A percentile compares a stretch with the other conserved stretches of the same genome.
These are phyloP conservation scores for Acipenser ruthenus DNA, from an alignment of 2,797 vertebrate species.

Conservation along the genomic window DNA sequence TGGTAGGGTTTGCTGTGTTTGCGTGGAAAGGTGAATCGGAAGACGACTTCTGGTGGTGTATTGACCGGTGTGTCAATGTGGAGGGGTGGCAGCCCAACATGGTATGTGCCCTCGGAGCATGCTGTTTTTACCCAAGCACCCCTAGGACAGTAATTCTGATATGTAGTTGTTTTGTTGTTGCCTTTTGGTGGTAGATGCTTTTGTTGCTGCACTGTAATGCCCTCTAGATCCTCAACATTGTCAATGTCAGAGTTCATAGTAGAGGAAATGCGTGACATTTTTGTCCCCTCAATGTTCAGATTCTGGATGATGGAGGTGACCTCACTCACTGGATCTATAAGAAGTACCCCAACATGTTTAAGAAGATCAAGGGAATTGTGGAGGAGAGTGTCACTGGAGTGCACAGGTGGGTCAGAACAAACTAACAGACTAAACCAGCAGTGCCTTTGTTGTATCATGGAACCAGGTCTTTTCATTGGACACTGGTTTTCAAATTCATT, in stretches of 20 bases:
- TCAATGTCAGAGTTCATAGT: neutral
- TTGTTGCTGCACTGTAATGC: neutral
- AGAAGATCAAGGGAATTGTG: slow-evolving; percentile 97
- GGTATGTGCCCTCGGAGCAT: slow-evolving; percentile 54
- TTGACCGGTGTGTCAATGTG: slow-evolving; percentile 93
- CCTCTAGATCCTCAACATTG: neutral
- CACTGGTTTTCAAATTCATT: too few relatives aligned
- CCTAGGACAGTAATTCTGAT: too few relatives aligned
- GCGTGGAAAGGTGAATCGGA: slow-evolving; percentile 98
- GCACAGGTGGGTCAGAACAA: slow-evolving; percentile 66
- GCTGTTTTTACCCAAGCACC: neutral
- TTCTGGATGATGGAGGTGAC: slow-evolving; percentile 91
- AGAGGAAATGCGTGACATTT: neutral
- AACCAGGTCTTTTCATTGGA: too few relatives aligned
- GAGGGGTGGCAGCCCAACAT: slow-evolving; percentile 98
- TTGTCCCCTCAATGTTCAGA: slow-evolving; percentile 53
- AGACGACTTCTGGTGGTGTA: slow-evolving; percentile 99
- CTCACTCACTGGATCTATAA: slow-evolving; percentile 98
- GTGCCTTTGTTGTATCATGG: too few relatives aligned
- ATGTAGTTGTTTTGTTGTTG: too few relatives aligned
- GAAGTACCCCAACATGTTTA: slow-evolving; percentile 98
- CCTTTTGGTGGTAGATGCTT: too few relatives aligned
- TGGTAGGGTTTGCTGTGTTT: slow-evolving; percentile 86
- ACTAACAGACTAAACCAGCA: neutral
- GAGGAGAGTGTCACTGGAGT: slow-evolving; percentile 97